Conservation (phyloP, 2,797 vertebrate genomes). For the Oceanodroma leucorhoa region DNA sequence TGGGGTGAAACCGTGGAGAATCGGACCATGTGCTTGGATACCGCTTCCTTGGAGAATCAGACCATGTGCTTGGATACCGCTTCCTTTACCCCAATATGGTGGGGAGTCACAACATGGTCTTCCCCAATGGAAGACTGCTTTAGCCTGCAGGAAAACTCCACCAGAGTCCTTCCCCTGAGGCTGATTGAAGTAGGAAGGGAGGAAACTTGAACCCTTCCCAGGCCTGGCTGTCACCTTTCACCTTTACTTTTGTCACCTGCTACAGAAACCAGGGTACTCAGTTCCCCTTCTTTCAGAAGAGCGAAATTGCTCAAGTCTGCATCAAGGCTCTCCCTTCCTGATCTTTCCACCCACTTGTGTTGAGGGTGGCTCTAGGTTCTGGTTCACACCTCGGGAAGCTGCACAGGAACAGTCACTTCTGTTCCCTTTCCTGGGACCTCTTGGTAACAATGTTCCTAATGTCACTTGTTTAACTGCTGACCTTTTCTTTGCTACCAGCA, state of each 20-base stretch:
- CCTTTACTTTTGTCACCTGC: not conserved
- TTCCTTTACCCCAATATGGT: not conserved
- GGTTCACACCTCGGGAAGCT: not conserved
- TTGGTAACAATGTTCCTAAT: not conserved
- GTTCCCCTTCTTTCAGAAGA: not conserved
- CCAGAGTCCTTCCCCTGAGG: not conserved
- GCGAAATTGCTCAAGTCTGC: not conserved
- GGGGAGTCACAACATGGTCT: not conserved
- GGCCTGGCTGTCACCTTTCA: not conserved
- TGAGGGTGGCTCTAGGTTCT: not conserved
- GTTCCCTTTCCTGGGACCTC: not conserved
- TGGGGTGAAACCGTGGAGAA: not conserved
- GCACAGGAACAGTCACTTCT: not conserved
- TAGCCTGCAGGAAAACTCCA: not conserved
- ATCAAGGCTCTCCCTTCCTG: not conserved
- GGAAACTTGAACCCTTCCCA: not conserved
- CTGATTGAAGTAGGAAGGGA: not conserved
- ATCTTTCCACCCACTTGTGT: not conserved
- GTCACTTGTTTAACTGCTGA: not conserved
- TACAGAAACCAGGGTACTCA: not conserved
- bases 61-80: fast-evolving
- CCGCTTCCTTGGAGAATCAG: fast-evolving
- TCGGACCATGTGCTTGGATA: not conserved
- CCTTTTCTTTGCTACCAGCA: not conserved
- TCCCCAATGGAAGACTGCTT: not conserved